Evolutionary conservation across 92 coral and sea anemone species (phyloP), one percentile per base, ranked within the genome.

Genomic region (Galaxea fascicularis): DNA sequence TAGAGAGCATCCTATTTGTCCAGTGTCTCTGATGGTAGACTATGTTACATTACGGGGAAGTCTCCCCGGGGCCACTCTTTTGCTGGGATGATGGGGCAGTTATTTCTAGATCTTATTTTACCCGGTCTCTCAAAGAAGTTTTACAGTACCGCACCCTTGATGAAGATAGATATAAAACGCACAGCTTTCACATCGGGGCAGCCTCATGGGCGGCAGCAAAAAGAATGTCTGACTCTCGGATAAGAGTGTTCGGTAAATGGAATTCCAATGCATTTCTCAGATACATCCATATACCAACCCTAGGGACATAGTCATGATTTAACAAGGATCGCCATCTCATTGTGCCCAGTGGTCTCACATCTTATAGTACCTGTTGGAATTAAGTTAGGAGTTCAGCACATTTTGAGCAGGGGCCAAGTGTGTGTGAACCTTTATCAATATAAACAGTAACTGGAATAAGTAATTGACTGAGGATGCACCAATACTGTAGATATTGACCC

Each of bases 221-320:
- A 71, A 52, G 76, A 45, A 27, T 71, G 47, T 71, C 80, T 53
- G 80, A 56, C 80, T 53, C 44, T 53, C 80, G 53, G 46, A 76
- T 76, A 53, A 21, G 67, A 26, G 27, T 18, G 17, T 35, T 60
- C 31, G 77, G 77, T 73, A 67, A 66, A 31, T 51, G 74, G 86
- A 82, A 82, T 60, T 52, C 72, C 27, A 82, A 65, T 64, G 84
- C 73, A 41, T 64, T 79, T 79, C 73, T 79, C n/a, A 9, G 12
- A 44, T 62, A 44, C 62, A 41, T 79, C 22, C 47, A 58, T 44
- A 70, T 70, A 20, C 74, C 53, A 70, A 70, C 74, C 74, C 74
- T 70, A 20, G 74, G 29, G 56, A 20, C 54, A 41, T 17, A 18
- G 17, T 44, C 74, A 18, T 70, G 74, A 44, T 25, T 70, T 70